A percentile compares a stretch with the other conserved stretches of the same genome.
Evolutionary conservation across 2,797 vertebrate genomes (phyloP).

Genomic region (Mustela erminea): DNA sequence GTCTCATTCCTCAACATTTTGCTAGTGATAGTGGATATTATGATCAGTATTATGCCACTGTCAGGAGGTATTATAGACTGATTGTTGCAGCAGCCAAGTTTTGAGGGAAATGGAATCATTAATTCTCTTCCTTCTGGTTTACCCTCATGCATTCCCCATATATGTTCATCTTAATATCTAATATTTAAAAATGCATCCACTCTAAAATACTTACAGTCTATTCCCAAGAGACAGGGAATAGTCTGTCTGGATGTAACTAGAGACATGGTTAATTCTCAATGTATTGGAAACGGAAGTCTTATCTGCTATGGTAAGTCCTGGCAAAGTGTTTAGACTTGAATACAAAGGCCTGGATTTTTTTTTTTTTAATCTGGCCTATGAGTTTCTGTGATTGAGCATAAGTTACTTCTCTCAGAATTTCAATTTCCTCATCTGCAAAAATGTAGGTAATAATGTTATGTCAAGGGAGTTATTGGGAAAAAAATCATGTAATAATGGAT

Average conservation of each 20-base stretch:
- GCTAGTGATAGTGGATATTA: neutral
- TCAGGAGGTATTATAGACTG: neutral
- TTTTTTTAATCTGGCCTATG: neutral
- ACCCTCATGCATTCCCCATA: neutral
- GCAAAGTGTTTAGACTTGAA: neutral
- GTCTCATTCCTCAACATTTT: constrained; percentile 34
- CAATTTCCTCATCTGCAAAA: constrained; percentile 37
- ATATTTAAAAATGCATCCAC: neutral
- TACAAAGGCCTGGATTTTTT: neutral
- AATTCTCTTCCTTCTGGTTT: neutral
- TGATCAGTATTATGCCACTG: neutral
- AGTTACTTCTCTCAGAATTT: neutral
- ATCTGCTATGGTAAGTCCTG: neutral
- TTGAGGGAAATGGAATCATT: neutral
- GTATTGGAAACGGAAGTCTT: neutral
- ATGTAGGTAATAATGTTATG: neutral
- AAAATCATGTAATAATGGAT: neutral
- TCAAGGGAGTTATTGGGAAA: neutral
- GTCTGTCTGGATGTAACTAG: neutral
- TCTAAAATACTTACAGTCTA: neutral
- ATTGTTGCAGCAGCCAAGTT: neutral
- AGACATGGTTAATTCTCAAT: neutral
- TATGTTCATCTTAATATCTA: neutral
- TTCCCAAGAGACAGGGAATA: neutral
- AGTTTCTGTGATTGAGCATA: neutral